Base-by-base conservation (phyloP, 2,113 vertebrate species). In the Sinocyclocheilus anshuiensis region DNA sequence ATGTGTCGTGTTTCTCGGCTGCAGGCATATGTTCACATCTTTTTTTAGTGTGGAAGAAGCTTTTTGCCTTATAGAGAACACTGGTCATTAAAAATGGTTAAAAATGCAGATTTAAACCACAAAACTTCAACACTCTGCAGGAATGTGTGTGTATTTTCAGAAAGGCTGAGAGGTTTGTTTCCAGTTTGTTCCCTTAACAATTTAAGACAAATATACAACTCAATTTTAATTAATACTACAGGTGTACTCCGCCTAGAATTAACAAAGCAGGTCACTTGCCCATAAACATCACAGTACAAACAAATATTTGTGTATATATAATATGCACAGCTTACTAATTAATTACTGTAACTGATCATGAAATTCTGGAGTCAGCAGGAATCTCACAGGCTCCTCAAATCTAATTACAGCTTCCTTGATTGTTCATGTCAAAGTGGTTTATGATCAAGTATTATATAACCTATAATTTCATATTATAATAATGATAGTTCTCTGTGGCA, bases 141-240 rank as follows among this genome's bases (percentile, higher is more conserved):
- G 3, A 24, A 50, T 16, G 22, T 26, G 74, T 3, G 0, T 16
- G 3, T 76, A 48, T 76, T 1, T 11, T 24, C 11, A 75, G 22
- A 75, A 45, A 45, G 22, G 39, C 5, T 13, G 39, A 48, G 36
- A 0, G 36, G 39, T 55, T 83, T 83, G 29, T 57, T 83, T 39
- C 29, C 24, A 53, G 72, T 20, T n/a, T 53, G 33, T 63, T 53
- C 39, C 67, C 33, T 48, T n/a, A 65, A 81, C 67, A 75, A 71
- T 75, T 86, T 53, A 61, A 86, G 69, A 75, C 69, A 75, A 84
- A 79, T 77, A 67, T 78, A 18, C 39, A 12, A 61, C 59, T n/a
- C 22, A 1, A 36, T 82, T 84, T 87, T 90, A 86, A 88, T 92
- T 91, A 88, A 90, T 89, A 87, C 48, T 50, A 77, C 89, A 91